phyloP scores from a whole-genome alignment of 2,888 invertebrate genomes.

The Siphonodentalium dalli region DNA sequence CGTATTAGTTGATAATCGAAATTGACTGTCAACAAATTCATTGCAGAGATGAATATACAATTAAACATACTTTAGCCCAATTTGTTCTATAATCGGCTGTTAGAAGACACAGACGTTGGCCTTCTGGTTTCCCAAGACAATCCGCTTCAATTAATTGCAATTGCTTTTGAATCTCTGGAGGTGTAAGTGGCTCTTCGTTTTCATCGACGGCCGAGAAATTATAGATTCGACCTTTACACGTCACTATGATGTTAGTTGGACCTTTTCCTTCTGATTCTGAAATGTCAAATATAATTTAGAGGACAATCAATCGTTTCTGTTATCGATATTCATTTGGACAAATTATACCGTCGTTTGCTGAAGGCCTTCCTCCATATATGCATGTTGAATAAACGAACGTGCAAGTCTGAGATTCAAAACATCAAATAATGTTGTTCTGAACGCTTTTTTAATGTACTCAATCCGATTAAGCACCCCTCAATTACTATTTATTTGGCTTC shows the following conservation, averaged over 20 bases:
- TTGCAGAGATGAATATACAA: too few species aligned
- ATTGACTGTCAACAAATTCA: too few species aligned
- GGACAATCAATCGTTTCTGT: background rate
- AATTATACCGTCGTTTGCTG: too few species aligned
- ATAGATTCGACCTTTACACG: conserved; percentile 71
- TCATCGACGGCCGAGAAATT: conserved; percentile 63
- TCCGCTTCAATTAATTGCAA: conserved; percentile 66
- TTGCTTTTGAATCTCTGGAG: conserved; percentile 67
- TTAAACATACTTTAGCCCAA: conserved; percentile 70
- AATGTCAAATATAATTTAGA: conserved; percentile 1
- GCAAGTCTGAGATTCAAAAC: too few species aligned
- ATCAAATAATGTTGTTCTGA: too few species aligned
- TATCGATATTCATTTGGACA: too few species aligned
- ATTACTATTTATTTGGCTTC: too few species aligned
- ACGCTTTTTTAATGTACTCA: too few species aligned
- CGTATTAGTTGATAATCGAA: too few species aligned
- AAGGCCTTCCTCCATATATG: too few species aligned
- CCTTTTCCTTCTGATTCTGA: conserved; percentile 61
- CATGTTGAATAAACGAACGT: too few species aligned
- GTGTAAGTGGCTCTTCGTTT: conserved; percentile 66
- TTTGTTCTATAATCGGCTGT: conserved; percentile 68
- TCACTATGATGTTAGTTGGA: conserved; percentile 68
- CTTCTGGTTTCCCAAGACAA: conserved; percentile 58
- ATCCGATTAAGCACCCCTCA: too few species aligned
- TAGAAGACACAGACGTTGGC: conserved; percentile 68